Conservation (phyloP, 2,797 vertebrate species). For the Numenius phaeopus region DNA sequence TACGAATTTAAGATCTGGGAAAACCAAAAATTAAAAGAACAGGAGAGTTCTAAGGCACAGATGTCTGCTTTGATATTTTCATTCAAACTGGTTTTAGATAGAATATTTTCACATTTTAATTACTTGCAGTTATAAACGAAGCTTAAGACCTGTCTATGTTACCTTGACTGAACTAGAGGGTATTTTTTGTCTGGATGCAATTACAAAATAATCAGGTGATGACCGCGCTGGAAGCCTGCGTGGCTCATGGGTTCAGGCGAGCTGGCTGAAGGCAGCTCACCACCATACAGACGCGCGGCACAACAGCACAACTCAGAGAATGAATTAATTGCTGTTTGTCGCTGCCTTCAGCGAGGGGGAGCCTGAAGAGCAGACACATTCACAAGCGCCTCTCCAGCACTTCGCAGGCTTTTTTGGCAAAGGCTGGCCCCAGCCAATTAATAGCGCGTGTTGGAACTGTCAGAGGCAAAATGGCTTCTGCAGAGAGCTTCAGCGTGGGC, state of each 20-base stretch:
- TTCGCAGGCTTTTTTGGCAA: background rate
- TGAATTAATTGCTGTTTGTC: constrained; percentile 41
- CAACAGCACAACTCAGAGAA: constrained; percentile 33
- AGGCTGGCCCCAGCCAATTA: constrained; percentile 23
- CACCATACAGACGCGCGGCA: background rate
- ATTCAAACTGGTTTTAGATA: background rate
- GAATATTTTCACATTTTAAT: constrained; percentile 24
- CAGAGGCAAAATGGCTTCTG: constrained; percentile 54
- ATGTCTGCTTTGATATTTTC: background rate
- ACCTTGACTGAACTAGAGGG: background rate
- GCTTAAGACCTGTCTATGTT: background rate
- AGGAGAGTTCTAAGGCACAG: background rate
- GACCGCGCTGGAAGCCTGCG: background rate
- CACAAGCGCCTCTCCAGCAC: background rate
- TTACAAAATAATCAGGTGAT: background rate
- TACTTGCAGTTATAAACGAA: constrained; percentile 14
- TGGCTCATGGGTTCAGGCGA: background rate
- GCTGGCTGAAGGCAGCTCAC: constrained; percentile 25
- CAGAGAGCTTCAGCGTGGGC: constrained; percentile 11
- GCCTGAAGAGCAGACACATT: constrained; percentile 17
- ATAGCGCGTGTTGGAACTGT: background rate
- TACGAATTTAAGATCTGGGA: background rate
- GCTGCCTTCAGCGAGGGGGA: background rate
- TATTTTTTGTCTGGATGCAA: constrained; percentile 3
- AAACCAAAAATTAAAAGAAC: background rate